Base-by-base conservation (phyloP, 2,113 vertebrate species). In the Cephalopholis sonnerati region DNA sequence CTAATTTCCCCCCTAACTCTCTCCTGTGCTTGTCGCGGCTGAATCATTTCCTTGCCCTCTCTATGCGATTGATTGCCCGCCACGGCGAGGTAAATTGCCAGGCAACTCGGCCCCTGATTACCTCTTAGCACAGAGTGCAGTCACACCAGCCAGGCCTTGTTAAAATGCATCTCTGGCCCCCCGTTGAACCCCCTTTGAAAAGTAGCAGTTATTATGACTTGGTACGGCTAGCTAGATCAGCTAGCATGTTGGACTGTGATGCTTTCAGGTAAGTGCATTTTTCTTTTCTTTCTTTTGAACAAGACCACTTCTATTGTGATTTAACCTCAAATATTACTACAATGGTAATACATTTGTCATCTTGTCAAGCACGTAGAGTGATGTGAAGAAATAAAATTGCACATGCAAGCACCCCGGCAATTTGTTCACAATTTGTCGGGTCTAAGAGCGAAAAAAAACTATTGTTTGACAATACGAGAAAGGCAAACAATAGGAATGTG, bases 41-140 rank as follows among this genome's bases (percentile, higher is more conserved):
- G 91, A 95, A 93, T 95, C 94, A 95, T 94, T 96, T 95, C 95
- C 94, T 94, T 90, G 90, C 89, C 93, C 93, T 89, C 93, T 91
- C 92, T 89, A 75, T 89, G 93, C 91, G 86, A 93, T 93, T 95
- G 95, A 96, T 96, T 96, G 95, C 92, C 84, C 92, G 89, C 93
- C 93, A 81, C 79, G 51, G 94, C 70, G 91, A 94, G 94, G 94
- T 93, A 96, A 96, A 96, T 95, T 94, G 93, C 93, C 87, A 86
- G 84, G 90, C 93, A 90, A 88, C 93, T 92, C 88, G 63, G 93
- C 90, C 94, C 91, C 93, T 96, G 96, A 96, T 96, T 96, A 95
- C 95, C 93, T 95, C 94, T 95, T 93, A 94, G 93, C 80, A 82
- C 93, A 90, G 92, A 93, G 92, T 89, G 84, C 86, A 92, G 93